phyloP scores from a whole-genome alignment of 2,888 invertebrate species.

The Synanthedon andrenaeformis region DNA sequence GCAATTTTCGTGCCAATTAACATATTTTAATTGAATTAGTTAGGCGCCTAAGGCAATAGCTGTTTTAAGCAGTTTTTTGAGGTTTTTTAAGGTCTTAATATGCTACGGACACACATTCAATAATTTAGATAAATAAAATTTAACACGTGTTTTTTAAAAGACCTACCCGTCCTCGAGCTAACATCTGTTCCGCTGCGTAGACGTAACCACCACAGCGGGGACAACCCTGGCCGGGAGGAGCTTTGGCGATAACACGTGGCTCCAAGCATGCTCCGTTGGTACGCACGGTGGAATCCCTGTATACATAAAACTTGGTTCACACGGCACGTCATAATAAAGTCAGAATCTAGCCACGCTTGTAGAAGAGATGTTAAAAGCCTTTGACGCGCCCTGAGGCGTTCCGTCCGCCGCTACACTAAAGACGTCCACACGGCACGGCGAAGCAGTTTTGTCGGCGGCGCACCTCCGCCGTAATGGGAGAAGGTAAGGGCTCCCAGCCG shows the following conservation, averaged over 20 bases:
- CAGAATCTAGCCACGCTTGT: constrained; percentile 42
- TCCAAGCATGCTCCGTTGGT: constrained; percentile 76
- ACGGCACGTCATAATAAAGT: constrained; percentile 12
- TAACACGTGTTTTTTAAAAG: neutral
- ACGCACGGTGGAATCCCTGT: constrained; percentile 47
- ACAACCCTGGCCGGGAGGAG: constrained; percentile 88
- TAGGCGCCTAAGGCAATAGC: too few species aligned
- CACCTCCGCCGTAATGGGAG: constrained; percentile 71
- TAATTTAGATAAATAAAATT: too few species aligned
- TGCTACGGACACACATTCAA: too few species aligned
- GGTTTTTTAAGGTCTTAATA: neutral
- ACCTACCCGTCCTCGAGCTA: constrained; percentile 89
- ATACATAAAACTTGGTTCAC: constrained; percentile 15
- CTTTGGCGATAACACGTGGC: constrained; percentile 80
- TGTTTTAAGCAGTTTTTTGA: neutral
- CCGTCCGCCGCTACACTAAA: constrained; percentile 46
- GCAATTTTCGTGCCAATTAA: too few species aligned
- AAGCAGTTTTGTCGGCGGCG: constrained; percentile 63
- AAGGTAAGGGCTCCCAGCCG: constrained; percentile 69
- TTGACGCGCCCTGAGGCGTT: constrained; percentile 35
- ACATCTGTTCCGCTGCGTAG: constrained; percentile 93
- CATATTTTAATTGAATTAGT: too few species aligned
- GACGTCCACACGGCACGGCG: constrained; percentile 54
- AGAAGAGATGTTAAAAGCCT: constrained; percentile 66
- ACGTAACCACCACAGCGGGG: constrained; percentile 91